Conservation (phyloP, 2,113 vertebrate genomes). For the Opisthocomus hoazin region DNA sequence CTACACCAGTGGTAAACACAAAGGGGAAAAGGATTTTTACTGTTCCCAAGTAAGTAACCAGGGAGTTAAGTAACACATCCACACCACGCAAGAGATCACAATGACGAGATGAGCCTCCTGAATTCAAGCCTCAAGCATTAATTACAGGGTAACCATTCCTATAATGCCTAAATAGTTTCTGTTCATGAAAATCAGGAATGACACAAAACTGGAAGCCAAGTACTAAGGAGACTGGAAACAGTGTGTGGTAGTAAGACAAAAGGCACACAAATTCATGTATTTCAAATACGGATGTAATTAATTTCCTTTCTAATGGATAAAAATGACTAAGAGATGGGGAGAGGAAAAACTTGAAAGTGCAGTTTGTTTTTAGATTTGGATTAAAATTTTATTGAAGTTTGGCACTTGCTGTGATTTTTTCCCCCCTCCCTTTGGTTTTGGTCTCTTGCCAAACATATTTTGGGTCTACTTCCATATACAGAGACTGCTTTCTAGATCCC, state of each 20-base stretch:
- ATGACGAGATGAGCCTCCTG: not conserved
- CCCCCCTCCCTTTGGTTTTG: slow-evolving; percentile 64
- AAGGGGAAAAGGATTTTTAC: not conserved
- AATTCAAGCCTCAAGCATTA: not conserved
- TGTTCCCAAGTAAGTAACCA: not conserved
- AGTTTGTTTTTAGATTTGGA: slow-evolving; percentile 51
- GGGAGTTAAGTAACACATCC: not conserved
- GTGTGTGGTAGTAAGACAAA: slow-evolving; percentile 20
- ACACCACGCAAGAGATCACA: not conserved
- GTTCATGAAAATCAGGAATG: not conserved
- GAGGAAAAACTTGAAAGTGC: not conserved
- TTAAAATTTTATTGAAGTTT: slow-evolving; percentile 57
- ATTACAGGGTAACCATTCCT: not conserved
- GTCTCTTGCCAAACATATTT: slow-evolving; percentile 70
- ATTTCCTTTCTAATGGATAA: slow-evolving; percentile 54
- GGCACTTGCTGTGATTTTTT: slow-evolving; percentile 63
- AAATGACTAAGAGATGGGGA: not conserved
- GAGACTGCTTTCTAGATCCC: slow-evolving; percentile 68
- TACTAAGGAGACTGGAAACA: not conserved
- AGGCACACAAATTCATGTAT: not conserved
- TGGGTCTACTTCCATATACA: slow-evolving; percentile 68
- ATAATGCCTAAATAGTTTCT: not conserved
- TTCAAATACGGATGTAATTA: slow-evolving; percentile 11
- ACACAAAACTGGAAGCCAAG: not conserved
- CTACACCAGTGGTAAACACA: not conserved